Evolutionary conservation across 2,888 invertebrate species (phyloP).

Genomic region (Drosophila pullipes): DNA sequence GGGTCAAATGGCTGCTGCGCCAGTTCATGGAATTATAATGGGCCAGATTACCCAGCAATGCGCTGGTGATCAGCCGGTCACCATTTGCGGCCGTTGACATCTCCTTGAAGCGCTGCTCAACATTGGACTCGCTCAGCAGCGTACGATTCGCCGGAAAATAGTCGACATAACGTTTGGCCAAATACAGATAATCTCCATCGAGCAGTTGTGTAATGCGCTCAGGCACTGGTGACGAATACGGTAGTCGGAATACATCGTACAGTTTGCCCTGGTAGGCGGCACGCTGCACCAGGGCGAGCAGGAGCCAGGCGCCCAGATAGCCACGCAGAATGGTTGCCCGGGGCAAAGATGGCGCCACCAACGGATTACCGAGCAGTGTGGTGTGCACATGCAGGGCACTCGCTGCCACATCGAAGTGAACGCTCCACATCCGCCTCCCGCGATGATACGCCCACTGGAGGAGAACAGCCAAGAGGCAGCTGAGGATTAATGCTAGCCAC

Average conservation of each 20-base stretch:
- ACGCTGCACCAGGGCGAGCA: slow-evolving; percentile 77
- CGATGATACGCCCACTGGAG: slow-evolving; percentile 35
- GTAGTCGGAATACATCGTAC: slow-evolving; percentile 75
- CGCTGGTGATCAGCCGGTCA: slow-evolving; percentile 35
- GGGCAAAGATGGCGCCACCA: slow-evolving; percentile 54
- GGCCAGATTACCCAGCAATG: slow-evolving; percentile 62
- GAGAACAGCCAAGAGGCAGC: slow-evolving; percentile 33
- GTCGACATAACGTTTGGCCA: slow-evolving; percentile 34
- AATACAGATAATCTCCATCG: slow-evolving; percentile 48
- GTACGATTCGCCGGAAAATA: slow-evolving; percentile 71
- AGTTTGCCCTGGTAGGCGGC: slow-evolving; percentile 83
- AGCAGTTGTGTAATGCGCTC: slow-evolving; percentile 59
- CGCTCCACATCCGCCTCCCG: slow-evolving; percentile 4
- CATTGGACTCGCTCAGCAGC: slow-evolving; percentile 2
- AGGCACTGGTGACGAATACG: slow-evolving; percentile 62
- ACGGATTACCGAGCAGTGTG: slow-evolving; percentile 74
- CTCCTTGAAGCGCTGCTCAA: slow-evolving; percentile 33
- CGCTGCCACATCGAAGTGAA: slow-evolving; percentile 53
- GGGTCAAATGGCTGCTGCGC: slow-evolving; percentile 60
- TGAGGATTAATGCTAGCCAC: slow-evolving; percentile 63
- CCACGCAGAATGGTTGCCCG: slow-evolving; percentile 55
- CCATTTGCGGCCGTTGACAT: slow-evolving; percentile 31
- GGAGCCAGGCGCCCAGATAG: slow-evolving; percentile 70
- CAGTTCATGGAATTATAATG: slow-evolving; percentile 63
- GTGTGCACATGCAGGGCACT: slow-evolving; percentile 61